A percentile compares a stretch with the other conserved stretches of the same genome.
Conservation (phyloP, 2,888 invertebrate genomes). For the Molorchus minor region DNA sequence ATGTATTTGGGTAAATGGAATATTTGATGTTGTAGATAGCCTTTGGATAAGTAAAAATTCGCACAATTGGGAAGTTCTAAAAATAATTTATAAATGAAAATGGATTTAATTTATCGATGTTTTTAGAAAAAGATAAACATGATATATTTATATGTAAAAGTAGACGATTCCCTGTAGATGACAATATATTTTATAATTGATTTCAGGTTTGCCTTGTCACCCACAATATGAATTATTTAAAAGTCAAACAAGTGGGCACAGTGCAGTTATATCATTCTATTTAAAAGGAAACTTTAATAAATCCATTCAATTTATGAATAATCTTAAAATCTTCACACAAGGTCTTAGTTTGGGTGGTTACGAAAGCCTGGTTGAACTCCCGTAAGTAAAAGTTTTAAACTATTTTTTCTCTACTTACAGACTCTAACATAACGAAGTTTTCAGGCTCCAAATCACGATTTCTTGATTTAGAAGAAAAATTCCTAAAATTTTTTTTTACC, state of each 20-base stretch:
- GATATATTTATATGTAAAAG: background rate
- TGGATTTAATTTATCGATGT: background rate
- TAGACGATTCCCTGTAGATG: background rate
- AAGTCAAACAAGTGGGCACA: constrained; percentile 82
- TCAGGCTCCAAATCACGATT: too few species aligned
- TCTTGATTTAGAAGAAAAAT: too few species aligned
- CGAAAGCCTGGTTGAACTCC: constrained; percentile 90
- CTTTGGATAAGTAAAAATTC: background rate
- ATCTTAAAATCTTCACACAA: constrained; percentile 80
- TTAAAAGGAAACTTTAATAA: constrained; percentile 76
- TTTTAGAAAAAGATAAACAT: background rate
- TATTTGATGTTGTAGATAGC: background rate
- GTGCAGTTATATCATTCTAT: constrained; percentile 89
- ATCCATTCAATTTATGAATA: constrained; percentile 74
- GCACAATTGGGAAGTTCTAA: background rate
- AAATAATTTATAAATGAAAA: background rate
- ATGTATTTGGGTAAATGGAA: too few species aligned
- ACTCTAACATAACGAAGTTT: too few species aligned
- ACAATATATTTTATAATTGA: background rate
- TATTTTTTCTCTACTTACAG: too few species aligned
- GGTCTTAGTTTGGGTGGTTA: constrained; percentile 94
- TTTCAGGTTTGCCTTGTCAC: constrained; percentile 77
- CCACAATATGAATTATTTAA: constrained; percentile 81
- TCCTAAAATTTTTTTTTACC: too few species aligned
- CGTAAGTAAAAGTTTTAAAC: constrained; percentile 65